Conservation (phyloP, 2,113 vertebrate genomes). For the Plectropomus leopardus region DNA sequence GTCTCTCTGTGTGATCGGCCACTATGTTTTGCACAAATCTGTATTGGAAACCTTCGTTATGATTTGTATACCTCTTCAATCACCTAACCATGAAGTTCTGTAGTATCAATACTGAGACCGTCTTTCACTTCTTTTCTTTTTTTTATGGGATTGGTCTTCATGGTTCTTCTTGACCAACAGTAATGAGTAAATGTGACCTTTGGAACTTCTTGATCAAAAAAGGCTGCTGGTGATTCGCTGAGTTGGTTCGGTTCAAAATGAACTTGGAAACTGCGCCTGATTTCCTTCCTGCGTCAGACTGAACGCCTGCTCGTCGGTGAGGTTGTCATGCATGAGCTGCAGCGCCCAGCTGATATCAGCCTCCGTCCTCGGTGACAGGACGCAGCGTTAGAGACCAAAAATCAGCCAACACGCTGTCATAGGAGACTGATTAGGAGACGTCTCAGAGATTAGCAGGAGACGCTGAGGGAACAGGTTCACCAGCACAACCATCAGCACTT, state of each 20-base stretch:
- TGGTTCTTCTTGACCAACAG: no score
- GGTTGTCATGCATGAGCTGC: slow-evolving; percentile 23
- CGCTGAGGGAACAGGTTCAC: slow-evolving; percentile 46
- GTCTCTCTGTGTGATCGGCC: no score
- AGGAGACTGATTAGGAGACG: slow-evolving; percentile 42
- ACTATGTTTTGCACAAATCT: no score
- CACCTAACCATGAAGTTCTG: no score
- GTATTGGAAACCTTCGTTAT: no score
- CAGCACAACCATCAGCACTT: slow-evolving; percentile 32
- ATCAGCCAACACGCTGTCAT: slow-evolving; percentile 31
- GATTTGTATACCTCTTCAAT: no score
- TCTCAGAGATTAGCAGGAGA: slow-evolving; percentile 37
- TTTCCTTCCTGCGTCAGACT: slow-evolving; percentile 50
- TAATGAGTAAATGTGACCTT: no score
- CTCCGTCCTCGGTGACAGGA: slow-evolving; percentile 11
- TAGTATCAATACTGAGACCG: no score
- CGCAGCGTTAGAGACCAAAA: slow-evolving; percentile 32
- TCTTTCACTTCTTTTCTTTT: no score
- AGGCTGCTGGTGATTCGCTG: background rate
- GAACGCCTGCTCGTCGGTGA: slow-evolving; percentile 24
- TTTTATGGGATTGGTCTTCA: no score
- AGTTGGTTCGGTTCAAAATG: slow-evolving; percentile 1
- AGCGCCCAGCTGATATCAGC: slow-evolving; percentile 29
- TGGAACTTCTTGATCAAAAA: background rate
- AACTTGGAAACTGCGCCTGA: slow-evolving; percentile 32